Base-by-base conservation (phyloP, 2,888 invertebrate species). In the Athalia circularis region DNA sequence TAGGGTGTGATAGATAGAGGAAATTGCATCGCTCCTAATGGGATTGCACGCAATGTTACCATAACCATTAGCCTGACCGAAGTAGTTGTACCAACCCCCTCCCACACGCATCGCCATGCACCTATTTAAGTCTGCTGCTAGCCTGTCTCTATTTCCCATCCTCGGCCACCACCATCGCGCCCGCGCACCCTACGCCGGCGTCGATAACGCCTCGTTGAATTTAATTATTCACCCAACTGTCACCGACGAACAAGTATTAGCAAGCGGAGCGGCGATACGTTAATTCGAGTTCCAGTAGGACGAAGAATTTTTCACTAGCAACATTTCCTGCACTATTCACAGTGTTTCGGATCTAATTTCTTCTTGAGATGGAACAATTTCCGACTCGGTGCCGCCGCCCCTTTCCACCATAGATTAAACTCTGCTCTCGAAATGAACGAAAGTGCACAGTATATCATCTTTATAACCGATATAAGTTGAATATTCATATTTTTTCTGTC, bases 1-100 rank as follows among this genome's bases (percentile, higher is more conserved):
- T 89, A 89, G 89, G 89, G 89, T 89, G 90, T 89, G 89, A 90
- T 89, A 90, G 90, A 90, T 90, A 89, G 90, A 88, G 86, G 89
- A 90, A 90, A 90, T 89, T 89, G 89, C 90, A 88, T 90, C 87
- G 88, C 88, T 87, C 89, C 89, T 89, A 90, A 90, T 90, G 89
- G 89, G 89, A 90, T 89, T 90, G 89, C 90, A 88, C 89, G 88
- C 89, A 89, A 89, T 88, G 89, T 88, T 87, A 88, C 89, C 88
- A 89, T 89, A 89, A 89, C 89, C 89, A 89, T 89, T 89, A 89
- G 86, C 88, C 85, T 83, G 85, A 83, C 85, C 85, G 86, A 84
- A 83, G 86, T 29, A 86, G 62, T 75, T 62, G 75, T 75, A 48
- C 47, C 61, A 75, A 75, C 62, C 75, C 75, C 75, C 62, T 75